Base-by-base conservation (phyloP, 1,140 invertebrate genomes). In the Nasonia giraulti region DNA sequence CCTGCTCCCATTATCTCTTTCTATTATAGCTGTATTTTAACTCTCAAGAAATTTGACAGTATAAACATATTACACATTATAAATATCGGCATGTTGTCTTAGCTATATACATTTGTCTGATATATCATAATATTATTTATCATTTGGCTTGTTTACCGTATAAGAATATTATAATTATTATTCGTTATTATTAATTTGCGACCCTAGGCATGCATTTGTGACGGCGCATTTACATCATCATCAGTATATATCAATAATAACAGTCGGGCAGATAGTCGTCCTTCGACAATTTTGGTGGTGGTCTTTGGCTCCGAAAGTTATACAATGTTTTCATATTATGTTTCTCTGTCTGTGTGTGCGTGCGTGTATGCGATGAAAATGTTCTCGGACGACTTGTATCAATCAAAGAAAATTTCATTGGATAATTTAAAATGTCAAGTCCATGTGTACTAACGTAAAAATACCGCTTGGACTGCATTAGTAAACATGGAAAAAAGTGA, bases 11-110 rank as follows among this genome's bases (percentile, higher is more conserved):
- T 47, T 83, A 44, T 66, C 23, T 33, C 10, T 78, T 20, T 50
- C 76, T 73, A 27, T 20, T 66, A 71, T 71, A 27, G 10, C 10
- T 33, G 23, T 71, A 71, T 14, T 23, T 66, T 50, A 79, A 62
- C 71, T 80, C 27, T 40, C n/a, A 69, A 81, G 78, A 69, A 85
- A 81, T 85, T 85, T 85, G 83, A 80, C 83, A 84, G 78, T 73
- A 14, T 37, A 73, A 20, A 17, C 17, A 62, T n/a, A 14, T 62
- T 62, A 62, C 55, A 75, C 40, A 47, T 83, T 14, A n/a, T 69
- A 31, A 71, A 10, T 78, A 62, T 73, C 23, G 27, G 74, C 82
- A 83, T 69, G 74, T 47, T 44, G 40, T 78, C 8, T 69, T 81
- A 74, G 80, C 55, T 50, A 74, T 71, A 55, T 17, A 20, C 40